Evolutionary conservation across 2,113 vertebrate genomes (phyloP), one percentile per base, ranked within the genome.

Genomic region (Lichenostomus cassidix): DNA sequence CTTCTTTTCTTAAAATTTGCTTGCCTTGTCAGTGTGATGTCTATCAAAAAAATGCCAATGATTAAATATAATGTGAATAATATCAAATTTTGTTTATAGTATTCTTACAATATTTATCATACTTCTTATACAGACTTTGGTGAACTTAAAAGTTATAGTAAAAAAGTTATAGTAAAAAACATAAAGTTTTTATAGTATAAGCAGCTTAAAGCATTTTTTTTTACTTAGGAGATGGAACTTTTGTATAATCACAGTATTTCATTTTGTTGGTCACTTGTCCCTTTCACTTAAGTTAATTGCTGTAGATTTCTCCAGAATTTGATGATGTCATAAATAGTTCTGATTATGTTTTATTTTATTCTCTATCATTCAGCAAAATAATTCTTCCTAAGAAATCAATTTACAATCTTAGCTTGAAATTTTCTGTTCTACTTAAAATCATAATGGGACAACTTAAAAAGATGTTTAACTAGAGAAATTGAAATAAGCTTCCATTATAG

Each of bases 281-380:
- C 67, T 39, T 39, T 98, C 96, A 88, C 96, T 98, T 97, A 97
- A 97, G 97, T 98, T 98, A 98, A 95, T 97, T 98, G 96, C 93
- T 98, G 96, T 94, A 96, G 97, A 98, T 98, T 98, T 97, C 92
- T 95, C 95, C 33, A 46, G 64, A 73, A n/a, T 52, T 37, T 56
- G 24, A 47, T 49, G 8, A 19, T 44, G 52, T 75, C 37, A 25
- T 37, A 81, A 89, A 41, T 77, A 60, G 47, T 86, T 89, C 20
- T 75, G 11, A 63, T 70, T 47, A 15, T 47, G 3, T 16, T n/a
- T 35, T 70, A 46, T 29, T 80, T 86, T 12, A 17, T 50, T 10
- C 10, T 69, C 10, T 47, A 12, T 39, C 13, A 31, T 37, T 42
- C 52, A 78, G 49, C 84, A 10, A 67, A 95, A 55, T 82, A 70